These are phyloP conservation scores for Molossus alvarezi DNA, from an alignment of 2,797 vertebrate species.

Conservation along the genomic window DNA sequence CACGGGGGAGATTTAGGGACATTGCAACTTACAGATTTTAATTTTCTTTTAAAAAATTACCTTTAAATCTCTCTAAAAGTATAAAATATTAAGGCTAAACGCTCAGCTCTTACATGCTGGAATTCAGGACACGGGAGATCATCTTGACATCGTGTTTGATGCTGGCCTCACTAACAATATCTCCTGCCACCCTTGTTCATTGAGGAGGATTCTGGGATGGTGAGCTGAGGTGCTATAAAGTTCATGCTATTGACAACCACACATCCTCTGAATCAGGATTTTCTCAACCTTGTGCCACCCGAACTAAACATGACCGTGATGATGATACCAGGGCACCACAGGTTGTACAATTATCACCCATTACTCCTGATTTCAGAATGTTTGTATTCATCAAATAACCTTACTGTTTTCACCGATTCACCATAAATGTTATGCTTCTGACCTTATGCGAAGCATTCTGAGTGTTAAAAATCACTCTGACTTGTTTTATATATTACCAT, in stretches of 20 bases:
- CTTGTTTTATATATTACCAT: background rate
- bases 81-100: background rate
- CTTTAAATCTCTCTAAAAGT: background rate
- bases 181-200: background rate
- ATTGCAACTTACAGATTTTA: background rate
- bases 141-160: background rate
- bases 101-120: background rate
- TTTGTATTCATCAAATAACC: background rate
- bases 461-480: background rate
- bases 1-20: background rate
- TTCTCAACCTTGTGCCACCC: background rate
- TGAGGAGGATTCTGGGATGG: background rate
- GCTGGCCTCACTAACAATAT: background rate
- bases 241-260: background rate
- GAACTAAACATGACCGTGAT: background rate
- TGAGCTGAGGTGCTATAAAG: background rate
- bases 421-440: background rate
- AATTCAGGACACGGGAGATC: background rate
- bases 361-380: background rate
- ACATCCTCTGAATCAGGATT: background rate
- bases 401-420: background rate
- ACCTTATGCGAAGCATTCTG: constrained; percentile 2
- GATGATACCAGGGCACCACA: rapidly evolving
- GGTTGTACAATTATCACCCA: background rate
- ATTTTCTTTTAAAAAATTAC: background rate